phyloP scores from a whole-genome alignment of 2,888 invertebrate species.

The Myopa testacea region DNA sequence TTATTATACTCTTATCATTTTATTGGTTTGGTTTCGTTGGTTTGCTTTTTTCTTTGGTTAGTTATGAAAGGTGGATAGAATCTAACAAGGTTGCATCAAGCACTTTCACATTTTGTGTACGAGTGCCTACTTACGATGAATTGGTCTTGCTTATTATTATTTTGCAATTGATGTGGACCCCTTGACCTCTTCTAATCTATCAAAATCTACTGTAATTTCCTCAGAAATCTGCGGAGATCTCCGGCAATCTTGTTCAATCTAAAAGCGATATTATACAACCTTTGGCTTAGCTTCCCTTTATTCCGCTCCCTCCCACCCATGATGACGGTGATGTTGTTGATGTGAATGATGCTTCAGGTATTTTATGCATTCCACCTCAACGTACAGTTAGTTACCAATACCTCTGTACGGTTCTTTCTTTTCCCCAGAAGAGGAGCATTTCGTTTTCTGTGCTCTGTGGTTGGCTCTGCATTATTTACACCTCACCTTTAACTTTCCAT shows the following conservation, averaged over 20 bases:
- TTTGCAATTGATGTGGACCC: conserved; percentile 1
- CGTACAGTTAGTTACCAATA: conserved; percentile 21
- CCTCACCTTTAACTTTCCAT: conserved; percentile 50
- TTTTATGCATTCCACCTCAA: conserved; percentile 9
- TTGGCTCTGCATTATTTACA: conserved; percentile 33
- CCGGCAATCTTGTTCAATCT: conserved; percentile 18
- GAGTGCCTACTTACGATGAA: neutral
- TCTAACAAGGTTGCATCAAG: neutral
- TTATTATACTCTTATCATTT: neutral
- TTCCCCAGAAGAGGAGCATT: neutral
- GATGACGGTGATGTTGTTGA: neutral
- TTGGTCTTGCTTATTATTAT: neutral
- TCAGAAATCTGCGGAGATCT: neutral
- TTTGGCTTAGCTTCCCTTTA: neutral
- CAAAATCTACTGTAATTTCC: conserved; percentile 8
- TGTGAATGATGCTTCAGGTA: neutral
- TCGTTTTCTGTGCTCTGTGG: neutral
- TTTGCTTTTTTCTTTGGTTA: neutral
- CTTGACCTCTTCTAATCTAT: conserved; percentile 12
- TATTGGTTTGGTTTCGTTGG: neutral
- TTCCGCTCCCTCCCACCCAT: neutral
- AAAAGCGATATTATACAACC: neutral
- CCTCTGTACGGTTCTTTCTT: neutral
- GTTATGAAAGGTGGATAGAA: too few relatives aligned
- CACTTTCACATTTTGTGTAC: neutral